Conservation (phyloP, 2,113 vertebrate species). For the Haliaeetus leucogaster region DNA sequence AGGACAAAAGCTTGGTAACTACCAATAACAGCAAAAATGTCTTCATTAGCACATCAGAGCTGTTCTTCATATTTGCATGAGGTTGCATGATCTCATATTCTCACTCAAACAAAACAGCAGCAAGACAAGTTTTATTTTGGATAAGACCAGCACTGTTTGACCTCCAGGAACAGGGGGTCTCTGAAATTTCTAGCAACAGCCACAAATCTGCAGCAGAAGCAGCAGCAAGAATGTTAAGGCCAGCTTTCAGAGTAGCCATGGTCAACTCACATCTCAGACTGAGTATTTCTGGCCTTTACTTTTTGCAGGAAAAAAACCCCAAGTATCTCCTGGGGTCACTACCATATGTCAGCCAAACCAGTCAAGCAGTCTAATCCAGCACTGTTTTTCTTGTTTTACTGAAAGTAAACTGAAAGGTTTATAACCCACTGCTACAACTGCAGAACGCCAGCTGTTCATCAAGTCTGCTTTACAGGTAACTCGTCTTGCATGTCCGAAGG, state of each 20-base stretch:
- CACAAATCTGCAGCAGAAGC: neutral
- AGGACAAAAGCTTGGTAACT: neutral
- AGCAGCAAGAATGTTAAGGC: neutral
- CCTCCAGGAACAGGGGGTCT: neutral
- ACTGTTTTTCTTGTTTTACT: constrained; percentile 47
- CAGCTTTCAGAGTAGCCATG: neutral
- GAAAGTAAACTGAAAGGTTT: constrained; percentile 33
- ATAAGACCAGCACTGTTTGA: neutral
- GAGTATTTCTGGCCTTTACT: neutral
- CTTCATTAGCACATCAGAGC: neutral
- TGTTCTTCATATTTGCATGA: neutral
- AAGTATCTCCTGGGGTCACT: neutral
- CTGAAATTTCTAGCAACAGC: neutral
- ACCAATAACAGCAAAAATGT: neutral
- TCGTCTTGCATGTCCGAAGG: neutral
- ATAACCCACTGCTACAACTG: neutral
- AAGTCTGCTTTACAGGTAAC: neutral
- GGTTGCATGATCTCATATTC: neutral
- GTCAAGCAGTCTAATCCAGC: neutral
- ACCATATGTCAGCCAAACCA: neutral
- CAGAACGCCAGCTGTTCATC: neutral
- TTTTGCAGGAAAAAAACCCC: neutral
- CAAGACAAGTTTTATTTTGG: neutral
- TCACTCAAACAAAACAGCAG: neutral
- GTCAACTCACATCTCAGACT: neutral